Evolutionary conservation across 2,888 invertebrate species (phyloP).

Genomic region (Hylaea fasciaria): DNA sequence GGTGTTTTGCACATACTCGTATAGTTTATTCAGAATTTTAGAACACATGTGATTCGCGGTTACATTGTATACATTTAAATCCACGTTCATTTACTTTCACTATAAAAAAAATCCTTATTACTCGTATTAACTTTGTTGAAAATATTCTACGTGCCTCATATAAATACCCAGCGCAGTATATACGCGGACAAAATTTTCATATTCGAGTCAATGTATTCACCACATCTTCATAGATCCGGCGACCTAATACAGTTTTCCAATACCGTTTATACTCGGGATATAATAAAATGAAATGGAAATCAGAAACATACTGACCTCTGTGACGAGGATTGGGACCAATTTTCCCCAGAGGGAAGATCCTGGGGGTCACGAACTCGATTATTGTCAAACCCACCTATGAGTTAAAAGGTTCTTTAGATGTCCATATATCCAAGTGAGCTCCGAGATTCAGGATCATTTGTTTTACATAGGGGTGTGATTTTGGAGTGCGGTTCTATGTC

Average conservation of each 20-base stretch:
- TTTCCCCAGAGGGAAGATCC: slow-evolving; percentile 49
- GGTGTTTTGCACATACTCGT: too few relatives aligned
- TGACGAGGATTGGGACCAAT: slow-evolving; percentile 60
- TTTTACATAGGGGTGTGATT: slow-evolving; percentile 11
- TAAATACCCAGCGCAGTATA: slow-evolving; percentile 5
- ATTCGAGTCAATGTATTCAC: slow-evolving; percentile 41
- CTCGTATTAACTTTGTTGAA: background rate
- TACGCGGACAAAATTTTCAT: slow-evolving; percentile 33
- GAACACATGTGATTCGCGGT: too few relatives aligned
- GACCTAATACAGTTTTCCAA: slow-evolving; percentile 55
- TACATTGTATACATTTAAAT: too few relatives aligned
- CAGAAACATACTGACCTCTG: slow-evolving; percentile 64
- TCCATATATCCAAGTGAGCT: slow-evolving; percentile 4
- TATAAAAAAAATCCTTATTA: background rate
- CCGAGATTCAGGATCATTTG: slow-evolving; percentile 8
- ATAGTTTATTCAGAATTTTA: too few relatives aligned
- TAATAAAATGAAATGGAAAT: slow-evolving; percentile 68
- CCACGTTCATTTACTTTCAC: background rate
- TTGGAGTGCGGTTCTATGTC: background rate
- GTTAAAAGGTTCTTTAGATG: slow-evolving; percentile 21
- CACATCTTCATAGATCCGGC: slow-evolving; percentile 42
- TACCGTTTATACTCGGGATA: slow-evolving; percentile 56
- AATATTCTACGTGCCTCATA: slow-evolving; percentile 1
- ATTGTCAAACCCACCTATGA: slow-evolving; percentile 44
- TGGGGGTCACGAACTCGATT: slow-evolving; percentile 53